Conservation (phyloP, 2,797 vertebrate species). For the Acanthopagrus latus region DNA sequence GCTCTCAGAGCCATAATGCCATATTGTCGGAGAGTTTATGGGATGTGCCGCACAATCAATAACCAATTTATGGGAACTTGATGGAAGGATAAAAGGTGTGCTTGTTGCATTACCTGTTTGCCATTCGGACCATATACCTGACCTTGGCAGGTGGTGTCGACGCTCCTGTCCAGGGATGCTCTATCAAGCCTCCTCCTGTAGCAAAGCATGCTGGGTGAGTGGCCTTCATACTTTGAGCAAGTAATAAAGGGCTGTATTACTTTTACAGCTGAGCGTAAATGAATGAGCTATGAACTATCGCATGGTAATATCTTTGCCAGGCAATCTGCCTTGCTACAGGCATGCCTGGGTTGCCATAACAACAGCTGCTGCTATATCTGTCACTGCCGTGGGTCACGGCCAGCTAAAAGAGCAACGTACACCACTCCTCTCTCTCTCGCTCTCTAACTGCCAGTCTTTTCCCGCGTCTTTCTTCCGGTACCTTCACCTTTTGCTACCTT, state of each 20-base stretch:
- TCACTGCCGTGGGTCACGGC: conserved; percentile 68
- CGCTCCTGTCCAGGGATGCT: neutral
- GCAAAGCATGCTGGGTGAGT: neutral
- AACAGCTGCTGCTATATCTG: conserved; percentile 79
- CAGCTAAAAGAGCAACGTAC: conserved; percentile 68
- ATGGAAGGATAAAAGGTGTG: conserved; percentile 62
- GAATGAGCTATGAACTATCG: conserved; percentile 33
- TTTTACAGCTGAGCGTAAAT: conserved; percentile 43
- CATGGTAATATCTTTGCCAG: conserved; percentile 43
- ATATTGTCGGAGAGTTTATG: conserved; percentile 60
- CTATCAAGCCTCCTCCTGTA: conserved; percentile 5
- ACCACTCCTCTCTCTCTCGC: conserved; percentile 46
- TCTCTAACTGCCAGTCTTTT: conserved; percentile 37
- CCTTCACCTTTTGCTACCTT: conserved; percentile 18
- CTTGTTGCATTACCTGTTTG: conserved; percentile 38
- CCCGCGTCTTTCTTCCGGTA: neutral
- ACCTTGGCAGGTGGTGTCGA: conserved; percentile 32
- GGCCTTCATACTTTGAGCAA: conserved; percentile 7
- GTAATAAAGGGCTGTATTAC: conserved; percentile 21
- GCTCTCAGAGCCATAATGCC: conserved; percentile 54
- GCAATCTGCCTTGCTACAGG: conserved; percentile 55
- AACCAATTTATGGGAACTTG: conserved; percentile 77
- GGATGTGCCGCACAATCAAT: conserved; percentile 74
- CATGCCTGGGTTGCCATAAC: conserved; percentile 79
- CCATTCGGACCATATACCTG: conserved; percentile 37